Conservation (phyloP, 2,113 vertebrate genomes). For the Semicossyphus pulcher region DNA sequence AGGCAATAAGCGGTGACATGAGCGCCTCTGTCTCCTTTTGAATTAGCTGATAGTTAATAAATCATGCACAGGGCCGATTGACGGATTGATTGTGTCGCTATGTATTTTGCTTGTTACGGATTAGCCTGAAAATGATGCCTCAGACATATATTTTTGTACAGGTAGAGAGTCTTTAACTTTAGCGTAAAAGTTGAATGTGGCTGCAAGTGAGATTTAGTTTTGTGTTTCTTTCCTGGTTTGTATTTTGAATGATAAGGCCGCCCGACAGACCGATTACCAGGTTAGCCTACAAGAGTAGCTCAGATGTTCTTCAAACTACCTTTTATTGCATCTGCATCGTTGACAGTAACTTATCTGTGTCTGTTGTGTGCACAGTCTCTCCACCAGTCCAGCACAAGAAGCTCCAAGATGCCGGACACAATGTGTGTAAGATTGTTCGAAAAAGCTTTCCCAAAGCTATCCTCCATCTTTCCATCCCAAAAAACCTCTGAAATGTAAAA, state of each 20-base stretch:
- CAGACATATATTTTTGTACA: neutral
- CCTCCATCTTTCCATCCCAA: conserved; percentile 62
- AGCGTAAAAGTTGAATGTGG: neutral
- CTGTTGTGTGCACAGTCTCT: conserved; percentile 82
- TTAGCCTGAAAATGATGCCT: neutral
- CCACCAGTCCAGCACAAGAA: conserved; percentile 75
- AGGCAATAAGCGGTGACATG: conserved; percentile 34
- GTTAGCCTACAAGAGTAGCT: neutral
- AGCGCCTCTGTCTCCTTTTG: conserved; percentile 25
- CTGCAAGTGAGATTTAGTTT: conserved; percentile 43
- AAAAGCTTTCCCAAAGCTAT: conserved; percentile 65
- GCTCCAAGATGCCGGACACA: conserved; percentile 84
- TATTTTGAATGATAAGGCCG: conserved; percentile 39
- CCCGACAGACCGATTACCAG: conserved; percentile 24
- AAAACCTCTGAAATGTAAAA: conserved; percentile 54
- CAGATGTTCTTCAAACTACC: neutral
- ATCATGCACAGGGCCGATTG: conserved; percentile 37
- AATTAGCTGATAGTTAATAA: conserved; percentile 34
- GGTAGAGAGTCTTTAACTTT: neutral
- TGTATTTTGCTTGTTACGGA: neutral
- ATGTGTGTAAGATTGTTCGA: conserved; percentile 85
- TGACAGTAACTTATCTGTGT: conserved; percentile 80
- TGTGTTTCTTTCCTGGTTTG: conserved; percentile 63
- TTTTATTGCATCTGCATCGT: conserved; percentile 26
- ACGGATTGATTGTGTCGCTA: neutral